Evolutionary conservation across 1,140 invertebrate species (phyloP).

Genomic region (Nymphalis io): DNA sequence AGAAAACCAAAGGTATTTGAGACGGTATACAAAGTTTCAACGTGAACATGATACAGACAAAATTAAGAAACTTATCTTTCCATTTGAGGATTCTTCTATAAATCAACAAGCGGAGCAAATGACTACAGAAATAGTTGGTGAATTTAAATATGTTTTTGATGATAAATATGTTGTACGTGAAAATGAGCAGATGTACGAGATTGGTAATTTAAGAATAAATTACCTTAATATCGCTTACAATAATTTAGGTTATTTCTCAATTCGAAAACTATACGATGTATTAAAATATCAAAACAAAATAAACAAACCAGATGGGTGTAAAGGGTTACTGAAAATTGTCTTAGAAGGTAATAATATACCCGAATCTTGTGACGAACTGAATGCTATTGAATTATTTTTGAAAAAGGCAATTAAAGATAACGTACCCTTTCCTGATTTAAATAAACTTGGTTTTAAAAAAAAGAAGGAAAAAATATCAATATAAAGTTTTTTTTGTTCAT

Average conservation of each 20-base stretch:
- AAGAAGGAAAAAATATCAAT: background rate
- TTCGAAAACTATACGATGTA: constrained; percentile 42
- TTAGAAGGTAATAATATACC: constrained; percentile 52
- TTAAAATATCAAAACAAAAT: constrained; percentile 44
- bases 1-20: constrained; percentile 9
- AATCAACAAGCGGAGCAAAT: constrained; percentile 36
- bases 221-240: constrained; percentile 55
- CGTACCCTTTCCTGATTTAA: background rate
- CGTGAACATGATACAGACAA: constrained; percentile 10
- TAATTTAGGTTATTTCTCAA: constrained; percentile 38
- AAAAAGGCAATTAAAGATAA: constrained; percentile 30
- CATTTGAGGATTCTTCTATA: constrained; percentile 2
- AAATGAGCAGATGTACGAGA: constrained; percentile 27
- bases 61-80: constrained; percentile 20
- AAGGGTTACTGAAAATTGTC: constrained; percentile 46
- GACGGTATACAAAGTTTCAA: background rate
- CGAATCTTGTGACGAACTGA: constrained; percentile 35
- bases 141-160: constrained; percentile 45
- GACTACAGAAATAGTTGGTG: constrained; percentile 39
- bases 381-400: constrained; percentile 36
- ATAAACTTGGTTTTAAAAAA: background rate
- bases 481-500: background rate
- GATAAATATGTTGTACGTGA: constrained; percentile 29
- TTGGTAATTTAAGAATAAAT: constrained; percentile 48
- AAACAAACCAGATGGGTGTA: constrained; percentile 3